Base-by-base conservation (phyloP, 2,113 vertebrate species). In the Zapornia atra region DNA sequence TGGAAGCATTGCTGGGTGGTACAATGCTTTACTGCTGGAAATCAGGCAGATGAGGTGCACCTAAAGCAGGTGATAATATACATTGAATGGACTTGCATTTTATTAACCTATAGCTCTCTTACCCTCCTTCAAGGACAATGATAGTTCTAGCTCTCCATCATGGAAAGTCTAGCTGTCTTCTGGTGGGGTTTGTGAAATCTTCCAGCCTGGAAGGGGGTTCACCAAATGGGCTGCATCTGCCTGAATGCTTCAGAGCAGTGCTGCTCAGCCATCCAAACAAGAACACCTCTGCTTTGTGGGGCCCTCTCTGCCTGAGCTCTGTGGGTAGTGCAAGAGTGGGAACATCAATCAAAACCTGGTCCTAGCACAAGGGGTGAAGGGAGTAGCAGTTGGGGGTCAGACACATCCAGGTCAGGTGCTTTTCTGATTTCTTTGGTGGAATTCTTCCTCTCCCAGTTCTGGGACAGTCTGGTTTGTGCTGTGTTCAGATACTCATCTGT, bases 401-500 rank as follows among this genome's bases (percentile, higher is more conserved):
- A 33, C 6, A 21, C 20, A 16, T 36, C 24, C 38, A 54, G 56
- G 11, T 42, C 10, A 15, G 25, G 44, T 33, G 46, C 24, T 88
- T 82, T 82, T 48, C 15, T 56, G 15, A 11, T 51, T 81, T 50
- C 26, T 82, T 40, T 20, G 33, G 17, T 68, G 54, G 24, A 56
- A 36, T 61, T 44, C 29, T 64, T 84, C 11, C 33, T 79, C 38
- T 65, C 8, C 13, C 15, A 3, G 12, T n/a, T 63, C 9, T 66
- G 46, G 53, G 18, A 25, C 40, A 13, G 14, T 11, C 7, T 69
- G 76, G 53, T 33, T 40, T 29, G 29, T 54, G 75, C 28, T 66
- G 28, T 22, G 14, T 36, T 53, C 3, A 4, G 46, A 14, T 63
- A 34, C 31, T 61, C 1, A 0, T 42, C 1, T 18, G 0, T 7